Evolutionary conservation across 2,888 invertebrate species (phyloP), one percentile per base, ranked within the genome.

Genomic region (Spialia ferax): DNA sequence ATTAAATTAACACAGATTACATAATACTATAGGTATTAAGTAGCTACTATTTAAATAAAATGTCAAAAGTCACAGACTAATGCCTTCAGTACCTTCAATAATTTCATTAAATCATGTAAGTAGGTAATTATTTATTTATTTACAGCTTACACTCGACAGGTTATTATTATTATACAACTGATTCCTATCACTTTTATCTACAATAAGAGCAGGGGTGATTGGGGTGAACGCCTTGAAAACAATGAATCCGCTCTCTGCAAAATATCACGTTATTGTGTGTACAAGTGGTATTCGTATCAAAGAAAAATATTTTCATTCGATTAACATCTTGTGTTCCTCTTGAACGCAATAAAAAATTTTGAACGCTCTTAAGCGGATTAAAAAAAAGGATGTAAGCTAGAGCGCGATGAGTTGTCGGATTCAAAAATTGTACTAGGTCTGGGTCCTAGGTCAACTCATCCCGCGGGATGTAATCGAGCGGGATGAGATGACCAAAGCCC

Each of bases 161-260:
- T 42, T 42, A 42, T 15, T 42, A 35, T 15, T 38, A 38, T 4
- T 1, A n/a, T 42, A 15, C 48, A 56, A 5, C 11, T 22, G 55
- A 56, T 64, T 57, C 18, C 35, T 57, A 50, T 42, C 45, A 42
- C n/a, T 32, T 63, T 29, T 13, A 29, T 48, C 56, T 48, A 64
- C 61, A 61, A 50, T 50, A 48, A 48, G 57, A 64, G 32, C 64
- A 64, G 35, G n/a, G 64, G 64, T 35, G 35, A 35, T 35, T 35
- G 35, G 13, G 35, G 35, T 64, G 56, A 64, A 64, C 35, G 64
- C 13, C 64, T 64, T 48, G 23, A 32, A 64, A 11, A 64, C 64
- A 64, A 57, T 57, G 57, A 64, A 64, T 56, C 23, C 18, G 64
- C 48, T 63, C 57, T 64, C 64, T 48, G 57, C 63, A 57, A 63